These are phyloP conservation scores for Teleopsis dalmanni DNA, from an alignment of 1,140 invertebrate genomes.

Conservation along the genomic window DNA sequence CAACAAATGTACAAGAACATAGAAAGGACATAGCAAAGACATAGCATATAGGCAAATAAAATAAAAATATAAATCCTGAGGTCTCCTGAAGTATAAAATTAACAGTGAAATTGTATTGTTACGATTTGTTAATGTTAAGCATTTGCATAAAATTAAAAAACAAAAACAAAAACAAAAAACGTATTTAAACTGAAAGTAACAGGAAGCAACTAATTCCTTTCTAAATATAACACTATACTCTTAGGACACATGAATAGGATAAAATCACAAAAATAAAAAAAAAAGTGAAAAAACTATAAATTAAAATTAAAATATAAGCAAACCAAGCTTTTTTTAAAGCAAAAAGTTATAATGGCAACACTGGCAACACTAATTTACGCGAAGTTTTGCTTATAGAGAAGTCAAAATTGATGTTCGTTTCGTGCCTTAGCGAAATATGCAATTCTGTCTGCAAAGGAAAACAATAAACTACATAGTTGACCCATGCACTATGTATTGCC, in stretches of 20 bases:
- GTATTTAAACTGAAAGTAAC: too few relatives aligned
- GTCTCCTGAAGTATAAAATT: not conserved
- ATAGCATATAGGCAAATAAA: not conserved
- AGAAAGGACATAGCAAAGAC: not conserved
- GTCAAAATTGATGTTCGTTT: constrained; percentile 13
- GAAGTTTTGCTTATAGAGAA: constrained; percentile 7
- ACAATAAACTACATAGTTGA: constrained; percentile 7
- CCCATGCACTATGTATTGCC: not conserved
- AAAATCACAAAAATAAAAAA: not conserved
- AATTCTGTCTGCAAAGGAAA: constrained; percentile 9
- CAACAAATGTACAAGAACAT: not conserved
- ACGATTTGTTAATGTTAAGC: too few relatives aligned
- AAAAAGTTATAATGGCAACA: not conserved
- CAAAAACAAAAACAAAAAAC: too few relatives aligned
- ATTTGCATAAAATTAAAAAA: too few relatives aligned
- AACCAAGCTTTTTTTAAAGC: too few relatives aligned
- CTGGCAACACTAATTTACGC: not conserved
- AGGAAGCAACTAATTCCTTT: constrained; percentile 10
- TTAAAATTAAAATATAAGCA: too few relatives aligned
- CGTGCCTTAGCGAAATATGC: constrained; percentile 13
- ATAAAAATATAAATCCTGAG: not conserved
- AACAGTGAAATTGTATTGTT: constrained; percentile 7
- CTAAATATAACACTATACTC: constrained; percentile 7
- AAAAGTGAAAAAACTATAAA: not conserved
- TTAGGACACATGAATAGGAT: not conserved